Evolutionary conservation across 1,140 invertebrate species (phyloP).

Genomic region (Melipona quadrifasciata): DNA sequence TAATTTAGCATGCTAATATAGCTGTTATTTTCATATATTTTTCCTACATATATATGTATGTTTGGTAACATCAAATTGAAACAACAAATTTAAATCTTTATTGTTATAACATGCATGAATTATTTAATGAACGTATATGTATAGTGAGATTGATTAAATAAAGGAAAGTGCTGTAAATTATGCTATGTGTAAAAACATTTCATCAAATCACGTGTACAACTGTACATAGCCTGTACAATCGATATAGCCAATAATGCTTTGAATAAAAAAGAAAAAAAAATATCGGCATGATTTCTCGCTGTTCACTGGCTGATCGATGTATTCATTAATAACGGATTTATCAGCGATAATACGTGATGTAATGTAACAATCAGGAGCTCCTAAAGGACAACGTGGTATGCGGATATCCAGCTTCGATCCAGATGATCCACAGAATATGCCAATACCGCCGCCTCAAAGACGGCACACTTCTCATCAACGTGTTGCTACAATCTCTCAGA

Average conservation of each 20-base stretch:
- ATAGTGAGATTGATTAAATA: conserved; percentile 24
- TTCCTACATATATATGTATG: conserved; percentile 1
- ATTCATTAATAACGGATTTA: conserved; percentile 20
- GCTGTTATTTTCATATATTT: conserved; percentile 13
- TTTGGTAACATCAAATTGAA: background rate
- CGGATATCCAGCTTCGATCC: conserved; percentile 86
- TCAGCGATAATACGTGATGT: conserved; percentile 55
- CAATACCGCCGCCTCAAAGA: conserved; percentile 82
- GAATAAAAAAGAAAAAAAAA: background rate
- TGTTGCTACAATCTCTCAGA: conserved; percentile 89
- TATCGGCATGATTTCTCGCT: conserved; percentile 32
- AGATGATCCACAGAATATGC: conserved; percentile 84
- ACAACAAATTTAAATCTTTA: conserved; percentile 10
- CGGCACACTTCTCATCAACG: conserved; percentile 84
- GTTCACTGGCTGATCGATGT: conserved; percentile 17
- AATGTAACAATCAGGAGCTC: conserved; percentile 80
- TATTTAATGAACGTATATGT: conserved; percentile 12
- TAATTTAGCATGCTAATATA: conserved; percentile 34
- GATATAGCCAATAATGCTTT: conserved; percentile 24
- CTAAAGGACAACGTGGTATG: conserved; percentile 85
- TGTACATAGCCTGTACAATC: conserved; percentile 26
- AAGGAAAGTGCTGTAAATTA: conserved; percentile 28
- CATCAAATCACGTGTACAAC: background rate
- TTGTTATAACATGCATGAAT: conserved; percentile 39
- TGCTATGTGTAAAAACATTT: conserved; percentile 17